A percentile compares a stretch with the other conserved stretches of the same genome.
phyloP scores from a whole-genome alignment of 2,888 invertebrate genomes.

The Maniola hyperantus region DNA sequence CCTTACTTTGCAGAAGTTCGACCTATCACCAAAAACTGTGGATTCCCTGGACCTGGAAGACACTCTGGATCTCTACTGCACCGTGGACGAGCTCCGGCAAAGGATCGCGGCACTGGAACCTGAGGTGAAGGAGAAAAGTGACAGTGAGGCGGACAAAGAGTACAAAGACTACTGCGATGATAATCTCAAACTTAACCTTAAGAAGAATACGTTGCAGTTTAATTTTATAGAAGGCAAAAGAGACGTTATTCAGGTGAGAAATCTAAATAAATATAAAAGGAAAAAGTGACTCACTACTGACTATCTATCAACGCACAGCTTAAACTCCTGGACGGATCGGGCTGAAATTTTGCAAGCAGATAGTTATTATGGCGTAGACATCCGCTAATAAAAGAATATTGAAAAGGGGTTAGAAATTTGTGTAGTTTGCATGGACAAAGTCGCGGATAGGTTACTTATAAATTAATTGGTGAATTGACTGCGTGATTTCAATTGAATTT shows the following conservation, averaged over 20 bases:
- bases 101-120: slow-evolving; percentile 76
- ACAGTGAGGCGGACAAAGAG: slow-evolving; percentile 52
- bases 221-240: slow-evolving; percentile 78
- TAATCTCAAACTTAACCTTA: slow-evolving; percentile 61
- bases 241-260: slow-evolving; percentile 68
- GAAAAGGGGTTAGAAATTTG: too few relatives aligned
- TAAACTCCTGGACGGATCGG: too few relatives aligned
- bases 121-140: slow-evolving; percentile 61
- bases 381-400: too few relatives aligned
- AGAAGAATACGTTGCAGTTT: slow-evolving; percentile 73
- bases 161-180: slow-evolving; percentile 58
- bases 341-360: too few relatives aligned
- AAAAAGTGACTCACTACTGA: too few relatives aligned
- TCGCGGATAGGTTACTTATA: too few relatives aligned
- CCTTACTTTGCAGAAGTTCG: slow-evolving; percentile 68
- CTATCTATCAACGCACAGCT: too few relatives aligned
- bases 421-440: too few relatives aligned
- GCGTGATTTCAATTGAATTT: too few relatives aligned
- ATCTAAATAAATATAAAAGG: background rate
- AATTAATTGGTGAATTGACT: too few relatives aligned
- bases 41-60: slow-evolving; percentile 82
- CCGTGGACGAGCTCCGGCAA: slow-evolving; percentile 85
- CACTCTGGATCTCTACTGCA: slow-evolving; percentile 85
- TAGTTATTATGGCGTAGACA: too few relatives aligned
- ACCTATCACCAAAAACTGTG: slow-evolving; percentile 73